phyloP scores from a whole-genome alignment of 2,888 invertebrate genomes.

The Microctonus brassicae region DNA sequence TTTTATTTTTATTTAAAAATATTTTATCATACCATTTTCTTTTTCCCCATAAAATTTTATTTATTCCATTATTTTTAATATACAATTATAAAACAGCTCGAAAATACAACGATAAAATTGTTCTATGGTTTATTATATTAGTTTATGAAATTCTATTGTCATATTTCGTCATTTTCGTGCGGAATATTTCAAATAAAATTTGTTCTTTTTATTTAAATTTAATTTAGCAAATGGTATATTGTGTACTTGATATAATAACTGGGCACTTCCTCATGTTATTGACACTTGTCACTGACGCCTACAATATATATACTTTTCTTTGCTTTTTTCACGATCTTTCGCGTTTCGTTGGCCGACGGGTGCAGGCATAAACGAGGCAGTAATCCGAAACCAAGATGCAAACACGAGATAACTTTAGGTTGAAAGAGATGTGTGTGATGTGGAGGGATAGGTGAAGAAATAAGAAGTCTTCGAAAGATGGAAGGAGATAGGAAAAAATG shows the following conservation, averaged over 20 bases:
- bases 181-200: background rate
- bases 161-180: background rate
- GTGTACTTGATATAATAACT: no score
- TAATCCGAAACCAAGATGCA: slow-evolving; percentile 62
- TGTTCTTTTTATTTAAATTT: background rate
- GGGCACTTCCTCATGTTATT: background rate
- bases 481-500: slow-evolving; percentile 26
- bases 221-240: background rate
- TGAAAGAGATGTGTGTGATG: slow-evolving; percentile 43
- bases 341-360: slow-evolving; percentile 30
- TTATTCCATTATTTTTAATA: background rate
- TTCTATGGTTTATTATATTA: background rate
- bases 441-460: background rate
- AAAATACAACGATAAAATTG: background rate
- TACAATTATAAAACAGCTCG: background rate
- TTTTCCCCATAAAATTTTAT: background rate
- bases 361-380: slow-evolving; percentile 51
- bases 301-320: slow-evolving; percentile 3
- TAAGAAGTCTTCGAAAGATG: background rate
- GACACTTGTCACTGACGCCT: background rate
- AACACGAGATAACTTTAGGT: slow-evolving; percentile 57
- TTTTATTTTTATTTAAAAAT: background rate
- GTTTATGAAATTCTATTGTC: background rate
- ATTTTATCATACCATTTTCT: background rate
- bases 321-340: slow-evolving; percentile 7